phyloP scores from a whole-genome alignment of 1,140 invertebrate genomes.

The Drosophila setifemur region DNA sequence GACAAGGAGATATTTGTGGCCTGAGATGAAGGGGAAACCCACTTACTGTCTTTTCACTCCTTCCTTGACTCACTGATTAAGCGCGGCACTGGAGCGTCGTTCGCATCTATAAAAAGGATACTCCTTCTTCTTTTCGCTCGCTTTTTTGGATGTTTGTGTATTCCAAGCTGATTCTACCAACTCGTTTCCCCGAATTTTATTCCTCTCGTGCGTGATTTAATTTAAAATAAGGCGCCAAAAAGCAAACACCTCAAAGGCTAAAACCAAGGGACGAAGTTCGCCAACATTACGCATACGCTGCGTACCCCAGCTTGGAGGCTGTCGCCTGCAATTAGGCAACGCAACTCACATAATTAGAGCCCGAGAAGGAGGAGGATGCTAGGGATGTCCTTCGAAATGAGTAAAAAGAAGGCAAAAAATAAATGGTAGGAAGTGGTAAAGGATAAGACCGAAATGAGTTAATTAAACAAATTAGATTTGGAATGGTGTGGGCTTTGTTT shows the following conservation, averaged over 20 bases:
- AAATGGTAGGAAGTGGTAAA: background rate
- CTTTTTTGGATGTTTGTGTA: too few species aligned
- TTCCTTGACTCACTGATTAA: background rate
- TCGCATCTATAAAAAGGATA: background rate
- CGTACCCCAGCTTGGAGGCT: background rate
- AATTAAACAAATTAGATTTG: conserved; percentile 36
- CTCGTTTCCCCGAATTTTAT: background rate
- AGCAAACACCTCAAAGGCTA: conserved; percentile 1
- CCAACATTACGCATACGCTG: conserved; percentile 9
- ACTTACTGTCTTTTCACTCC: background rate
- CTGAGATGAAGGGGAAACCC: background rate
- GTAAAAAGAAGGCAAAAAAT: background rate
- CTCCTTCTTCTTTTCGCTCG: background rate
- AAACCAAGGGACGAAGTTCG: background rate
- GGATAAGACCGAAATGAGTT: conserved; percentile 15
- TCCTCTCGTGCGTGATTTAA: conserved; percentile 28
- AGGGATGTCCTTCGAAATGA: background rate
- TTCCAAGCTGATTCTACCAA: background rate
- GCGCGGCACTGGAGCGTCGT: background rate
- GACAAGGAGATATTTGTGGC: background rate
- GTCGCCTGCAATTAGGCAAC: conserved; percentile 23
- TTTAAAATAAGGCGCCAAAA: conserved; percentile 22
- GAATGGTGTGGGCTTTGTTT: background rate
- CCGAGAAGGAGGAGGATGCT: background rate
- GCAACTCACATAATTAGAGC: conserved; percentile 28